phyloP scores from a whole-genome alignment of 2,888 invertebrate species.

The Drosophila putrida region DNA sequence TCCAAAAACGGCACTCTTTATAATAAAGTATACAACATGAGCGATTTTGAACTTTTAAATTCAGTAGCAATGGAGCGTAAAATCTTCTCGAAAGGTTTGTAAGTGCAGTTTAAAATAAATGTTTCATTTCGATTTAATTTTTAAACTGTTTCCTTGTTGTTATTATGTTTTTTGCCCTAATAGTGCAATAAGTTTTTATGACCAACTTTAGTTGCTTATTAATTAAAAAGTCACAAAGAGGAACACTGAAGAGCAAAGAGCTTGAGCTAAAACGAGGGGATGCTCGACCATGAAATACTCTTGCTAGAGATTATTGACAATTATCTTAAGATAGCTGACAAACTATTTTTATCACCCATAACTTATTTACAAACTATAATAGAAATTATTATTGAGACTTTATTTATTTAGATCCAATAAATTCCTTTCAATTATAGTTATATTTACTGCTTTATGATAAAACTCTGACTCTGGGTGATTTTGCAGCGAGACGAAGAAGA shows the following conservation, averaged over 20 bases:
- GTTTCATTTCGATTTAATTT: background rate
- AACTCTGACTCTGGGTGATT: no score
- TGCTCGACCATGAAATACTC: conserved; percentile 2
- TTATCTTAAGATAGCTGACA: no score
- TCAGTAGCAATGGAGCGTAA: background rate
- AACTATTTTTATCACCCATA: no score
- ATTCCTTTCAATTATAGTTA: no score
- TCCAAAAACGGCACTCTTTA: conserved; percentile 17
- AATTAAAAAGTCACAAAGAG: conserved; percentile 36
- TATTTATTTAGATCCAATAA: no score
- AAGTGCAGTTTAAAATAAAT: background rate
- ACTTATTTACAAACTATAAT: no score
- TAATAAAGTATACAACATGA: conserved; percentile 29
- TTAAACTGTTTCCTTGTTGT: conserved; percentile 1
- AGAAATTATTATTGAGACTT: no score
- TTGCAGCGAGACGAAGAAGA: background rate
- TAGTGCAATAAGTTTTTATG: conserved; percentile 13
- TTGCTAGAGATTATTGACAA: no score
- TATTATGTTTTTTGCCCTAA: conserved; percentile 2
- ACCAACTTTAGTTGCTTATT: conserved; percentile 34
- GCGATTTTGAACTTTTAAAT: conserved; percentile 16
- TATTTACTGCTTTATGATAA: no score
- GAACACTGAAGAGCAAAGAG: background rate
- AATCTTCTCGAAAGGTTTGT: background rate
- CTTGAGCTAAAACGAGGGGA: background rate